Conservation (phyloP, 2,113 vertebrate species). For the Heliornis fulica region DNA sequence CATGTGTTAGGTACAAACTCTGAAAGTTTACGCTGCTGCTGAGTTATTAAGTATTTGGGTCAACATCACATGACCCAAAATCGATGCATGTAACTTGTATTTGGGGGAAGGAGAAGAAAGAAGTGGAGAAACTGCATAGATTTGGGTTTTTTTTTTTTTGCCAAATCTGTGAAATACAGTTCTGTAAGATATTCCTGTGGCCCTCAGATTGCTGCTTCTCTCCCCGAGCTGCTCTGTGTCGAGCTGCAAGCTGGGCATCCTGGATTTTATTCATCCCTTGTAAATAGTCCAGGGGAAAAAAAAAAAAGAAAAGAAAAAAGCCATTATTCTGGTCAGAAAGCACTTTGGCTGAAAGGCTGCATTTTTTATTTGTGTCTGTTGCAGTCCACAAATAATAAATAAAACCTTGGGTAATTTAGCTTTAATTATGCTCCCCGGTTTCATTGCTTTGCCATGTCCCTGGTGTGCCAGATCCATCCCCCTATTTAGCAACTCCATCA, state of each 20-base stretch:
- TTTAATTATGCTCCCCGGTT: constrained; percentile 33
- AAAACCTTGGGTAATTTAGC: background rate
- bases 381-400: constrained; percentile 46
- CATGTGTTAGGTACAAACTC: background rate
- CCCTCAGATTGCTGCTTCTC: background rate
- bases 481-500: background rate
- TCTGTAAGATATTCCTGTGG: background rate
- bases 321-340: constrained; percentile 15
- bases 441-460: background rate
- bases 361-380: constrained; percentile 11
- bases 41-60: background rate
- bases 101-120: background rate
- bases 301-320: background rate
- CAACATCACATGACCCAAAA: background rate
- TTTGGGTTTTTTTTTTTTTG: too few relatives aligned
- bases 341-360: constrained; percentile 10
- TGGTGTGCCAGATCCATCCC: background rate
- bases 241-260: background rate
- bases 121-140: background rate
- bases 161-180: background rate
- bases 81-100: background rate
- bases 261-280: background rate
- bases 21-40: background rate
- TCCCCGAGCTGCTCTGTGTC: background rate
- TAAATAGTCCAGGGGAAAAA: background rate